Evolutionary conservation across 2,797 vertebrate genomes (phyloP), one percentile per base, ranked within the genome.

Genomic region (Micrastur ruficollis): DNA sequence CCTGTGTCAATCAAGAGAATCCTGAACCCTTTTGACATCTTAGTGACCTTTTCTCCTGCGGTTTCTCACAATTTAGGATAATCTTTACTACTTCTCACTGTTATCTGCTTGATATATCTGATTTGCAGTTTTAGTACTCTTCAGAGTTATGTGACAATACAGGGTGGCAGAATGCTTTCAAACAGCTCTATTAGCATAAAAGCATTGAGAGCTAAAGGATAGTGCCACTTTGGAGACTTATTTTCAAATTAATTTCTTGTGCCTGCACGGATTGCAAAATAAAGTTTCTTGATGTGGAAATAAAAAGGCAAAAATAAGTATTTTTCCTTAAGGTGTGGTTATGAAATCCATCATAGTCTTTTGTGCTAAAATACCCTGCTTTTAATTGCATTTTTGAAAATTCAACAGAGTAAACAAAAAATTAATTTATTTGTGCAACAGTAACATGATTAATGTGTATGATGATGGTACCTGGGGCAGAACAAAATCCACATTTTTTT

Each of bases 331-430:
- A 82, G 34, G 46, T 63, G 36, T 86, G 22, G 13, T 70, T 94
- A 62, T 76, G 34, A 86, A 90, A 76, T 66, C 52, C 8, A 14
- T 49, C 32, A 32, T 53, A 18, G 71, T 32, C 12, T 84, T 36
- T 70, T 70, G 36, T 75, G 34, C 31, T 92, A 46, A 91, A 31
- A 87, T 75, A 89, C 38, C 11, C 23, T 61, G 16, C 16, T 11
- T 94, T 86, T 90, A 81, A 79, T 79, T 81, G 46, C 49, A 56
- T 88, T 88, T 88, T 8, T 93, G 76, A 81, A 92, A 95, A 67
- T 92, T 27, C 34, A 81, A 4, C 62, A 71, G 80, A 47, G 58
- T 72, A 90, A 90, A 90, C 44, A 85, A 93, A 81, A 74, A 79
- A 8, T 82, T 76, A 81, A 81, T 95, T 83, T 81, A 70, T 20